Conservation (phyloP, 1,140 invertebrate species). For the Musca vetustissima region DNA sequence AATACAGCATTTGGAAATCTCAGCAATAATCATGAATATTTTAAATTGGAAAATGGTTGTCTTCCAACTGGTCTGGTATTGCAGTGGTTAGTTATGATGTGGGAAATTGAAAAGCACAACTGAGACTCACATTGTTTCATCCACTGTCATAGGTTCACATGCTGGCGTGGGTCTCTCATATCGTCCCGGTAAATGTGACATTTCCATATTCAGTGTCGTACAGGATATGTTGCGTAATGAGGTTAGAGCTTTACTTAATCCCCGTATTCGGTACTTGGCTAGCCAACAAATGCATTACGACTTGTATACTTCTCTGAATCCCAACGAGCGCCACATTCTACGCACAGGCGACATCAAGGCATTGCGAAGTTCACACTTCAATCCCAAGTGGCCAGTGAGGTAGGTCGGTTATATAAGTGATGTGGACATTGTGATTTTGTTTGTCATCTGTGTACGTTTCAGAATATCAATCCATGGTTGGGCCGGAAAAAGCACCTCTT, state of each 20-base stretch:
- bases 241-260: constrained; percentile 29
- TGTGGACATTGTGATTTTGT: not conserved
- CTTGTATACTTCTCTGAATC: constrained; percentile 45
- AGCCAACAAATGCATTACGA: constrained; percentile 41
- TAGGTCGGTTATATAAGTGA: constrained; percentile 21
- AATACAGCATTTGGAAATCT: no score
- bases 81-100: no score
- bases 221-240: constrained; percentile 34
- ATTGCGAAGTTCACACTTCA: constrained; percentile 48
- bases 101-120: not conserved
- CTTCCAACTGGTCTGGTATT: no score
- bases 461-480: constrained; percentile 49
- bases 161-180: constrained; percentile 36
- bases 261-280: constrained; percentile 12
- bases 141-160: constrained; percentile 17
- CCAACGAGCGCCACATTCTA: constrained; percentile 37
- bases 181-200: constrained; percentile 42
- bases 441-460: not conserved
- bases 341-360: constrained; percentile 33
- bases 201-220: constrained; percentile 35
- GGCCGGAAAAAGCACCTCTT: constrained; percentile 38
- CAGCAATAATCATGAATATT: no score
- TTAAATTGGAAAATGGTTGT: no score
- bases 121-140: not conserved
- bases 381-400: constrained; percentile 50